These are phyloP conservation scores for Metopolophium dirhodum DNA, from an alignment of 1,140 invertebrate genomes.

Conservation along the genomic window DNA sequence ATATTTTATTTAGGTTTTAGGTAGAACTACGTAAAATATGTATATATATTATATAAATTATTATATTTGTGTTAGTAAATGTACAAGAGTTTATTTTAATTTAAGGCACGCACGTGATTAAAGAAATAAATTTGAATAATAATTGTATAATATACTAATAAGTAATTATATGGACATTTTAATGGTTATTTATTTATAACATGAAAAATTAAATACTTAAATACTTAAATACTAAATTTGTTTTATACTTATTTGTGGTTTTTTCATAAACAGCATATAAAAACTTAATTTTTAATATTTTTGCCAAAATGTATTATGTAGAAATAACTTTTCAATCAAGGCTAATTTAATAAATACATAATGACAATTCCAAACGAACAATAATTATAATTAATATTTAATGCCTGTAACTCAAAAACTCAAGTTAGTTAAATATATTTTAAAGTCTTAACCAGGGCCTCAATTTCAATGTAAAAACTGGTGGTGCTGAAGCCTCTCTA, in stretches of 20 bases:
- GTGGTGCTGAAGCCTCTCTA: too few relatives aligned
- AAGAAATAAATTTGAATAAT: constrained; percentile 4
- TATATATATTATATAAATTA: not conserved
- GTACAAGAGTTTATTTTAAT: not conserved
- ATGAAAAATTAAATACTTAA: not conserved
- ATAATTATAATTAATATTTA: constrained; percentile 7
- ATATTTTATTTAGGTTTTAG: not conserved
- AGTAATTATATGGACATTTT: constrained; percentile 9
- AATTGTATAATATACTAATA: constrained; percentile 11
- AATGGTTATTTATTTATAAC: constrained; percentile 5
- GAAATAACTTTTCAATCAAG: not conserved
- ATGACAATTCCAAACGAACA: not conserved
- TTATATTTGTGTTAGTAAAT: not conserved
- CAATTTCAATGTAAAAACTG: too few relatives aligned
- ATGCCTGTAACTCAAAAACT: not conserved
- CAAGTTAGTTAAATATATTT: not conserved
- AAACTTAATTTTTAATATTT: not conserved
- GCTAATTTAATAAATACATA: not conserved
- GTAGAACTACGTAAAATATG: not conserved
- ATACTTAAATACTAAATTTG: too few relatives aligned
- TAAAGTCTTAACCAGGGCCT: too few relatives aligned
- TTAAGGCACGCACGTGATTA: not conserved
- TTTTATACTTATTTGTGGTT: not conserved
- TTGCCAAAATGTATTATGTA: not conserved
- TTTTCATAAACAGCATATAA: not conserved